Evolutionary conservation across 2,797 vertebrate genomes (phyloP).

Genomic region (Alauda arvensis): DNA sequence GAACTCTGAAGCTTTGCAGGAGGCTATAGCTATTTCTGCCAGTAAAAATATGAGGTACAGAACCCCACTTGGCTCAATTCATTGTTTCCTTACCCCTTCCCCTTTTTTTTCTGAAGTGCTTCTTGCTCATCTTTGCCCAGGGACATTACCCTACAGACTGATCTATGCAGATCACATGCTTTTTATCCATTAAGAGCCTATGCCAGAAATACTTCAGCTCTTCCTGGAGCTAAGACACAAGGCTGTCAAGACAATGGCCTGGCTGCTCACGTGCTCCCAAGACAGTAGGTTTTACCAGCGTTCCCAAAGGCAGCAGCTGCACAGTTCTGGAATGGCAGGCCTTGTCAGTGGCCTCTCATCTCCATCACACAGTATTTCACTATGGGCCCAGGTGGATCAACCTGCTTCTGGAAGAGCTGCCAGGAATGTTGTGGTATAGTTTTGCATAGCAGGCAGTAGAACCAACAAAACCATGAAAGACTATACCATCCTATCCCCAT

Average conservation of each 20-base stretch:
- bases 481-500: no score
- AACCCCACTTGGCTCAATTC: not conserved
- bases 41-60: conserved; percentile 35
- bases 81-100: rapidly evolving
- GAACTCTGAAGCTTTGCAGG: conserved; percentile 1
- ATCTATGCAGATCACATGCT: conserved; percentile 14
- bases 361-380: not conserved
- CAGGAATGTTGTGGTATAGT: not conserved
- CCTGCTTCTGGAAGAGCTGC: not conserved
- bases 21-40: conserved; percentile 2
- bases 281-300: not conserved
- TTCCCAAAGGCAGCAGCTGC: not conserved
- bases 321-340: not conserved
- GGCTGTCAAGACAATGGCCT: not conserved
- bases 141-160: not conserved
- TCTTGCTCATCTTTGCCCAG: conserved; percentile 25
- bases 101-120: not conserved
- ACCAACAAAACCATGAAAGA: not conserved
- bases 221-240: not conserved
- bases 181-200: conserved; percentile 45
- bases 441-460: not conserved
- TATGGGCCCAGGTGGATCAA: not conserved
- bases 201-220: conserved; percentile 35
- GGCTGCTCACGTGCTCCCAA: not conserved
- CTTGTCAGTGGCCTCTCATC: not conserved